Conservation (phyloP, 2,888 invertebrate species). For the Platycheirus rosarum region DNA sequence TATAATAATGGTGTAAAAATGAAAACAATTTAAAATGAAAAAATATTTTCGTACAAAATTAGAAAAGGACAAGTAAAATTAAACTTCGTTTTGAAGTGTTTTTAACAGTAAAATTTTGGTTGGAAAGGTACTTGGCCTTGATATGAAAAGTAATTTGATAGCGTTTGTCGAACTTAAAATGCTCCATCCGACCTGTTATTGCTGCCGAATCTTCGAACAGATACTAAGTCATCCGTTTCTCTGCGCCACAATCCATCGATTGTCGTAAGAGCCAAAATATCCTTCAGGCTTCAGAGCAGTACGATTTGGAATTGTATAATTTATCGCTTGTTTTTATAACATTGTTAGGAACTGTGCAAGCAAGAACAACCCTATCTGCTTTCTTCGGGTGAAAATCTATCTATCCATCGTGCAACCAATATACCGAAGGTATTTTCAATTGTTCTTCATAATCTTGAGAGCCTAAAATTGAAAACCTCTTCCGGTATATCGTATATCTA, state of each 20-base stretch:
- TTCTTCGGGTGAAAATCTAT: background rate
- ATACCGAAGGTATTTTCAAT: background rate
- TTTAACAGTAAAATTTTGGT: too few species aligned
- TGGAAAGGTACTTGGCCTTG: too few species aligned
- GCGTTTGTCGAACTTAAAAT: background rate
- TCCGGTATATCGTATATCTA: too few species aligned
- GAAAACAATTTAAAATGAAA: too few species aligned
- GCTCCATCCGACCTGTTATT: background rate
- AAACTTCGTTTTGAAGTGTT: too few species aligned
- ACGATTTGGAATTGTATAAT: background rate
- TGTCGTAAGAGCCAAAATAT: too few species aligned
- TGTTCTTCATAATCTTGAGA: background rate
- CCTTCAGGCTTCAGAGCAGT: background rate
- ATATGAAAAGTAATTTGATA: too few species aligned
- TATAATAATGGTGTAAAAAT: too few species aligned
- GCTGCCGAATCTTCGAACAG: background rate
- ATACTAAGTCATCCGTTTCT: background rate
- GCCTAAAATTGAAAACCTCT: background rate
- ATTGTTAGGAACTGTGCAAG: background rate
- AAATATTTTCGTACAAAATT: too few species aligned
- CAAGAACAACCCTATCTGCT: background rate
- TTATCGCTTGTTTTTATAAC: background rate
- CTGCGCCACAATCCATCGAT: background rate
- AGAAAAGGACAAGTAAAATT: too few species aligned
- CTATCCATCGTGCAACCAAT: background rate